Evolutionary conservation across 2,888 invertebrate species (phyloP), one percentile per base, ranked within the genome.

Genomic region (Noctua fimbriata): DNA sequence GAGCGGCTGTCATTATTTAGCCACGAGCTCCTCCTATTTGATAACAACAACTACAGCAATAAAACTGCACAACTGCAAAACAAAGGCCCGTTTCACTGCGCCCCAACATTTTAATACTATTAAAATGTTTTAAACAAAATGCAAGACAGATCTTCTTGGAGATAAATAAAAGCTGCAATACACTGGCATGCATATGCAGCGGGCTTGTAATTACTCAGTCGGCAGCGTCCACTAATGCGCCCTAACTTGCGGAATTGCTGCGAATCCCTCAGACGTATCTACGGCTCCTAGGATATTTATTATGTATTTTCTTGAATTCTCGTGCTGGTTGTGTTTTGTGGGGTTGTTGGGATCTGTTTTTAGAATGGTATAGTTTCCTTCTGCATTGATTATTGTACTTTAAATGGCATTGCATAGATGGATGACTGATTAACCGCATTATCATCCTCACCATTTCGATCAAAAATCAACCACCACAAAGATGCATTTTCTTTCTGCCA

Each of bases 171-270:
- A 55, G 55, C 60, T 47, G 83, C 41, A 83, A 73, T 83, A 73
- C 67, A 83, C 71, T 71, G 32, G 78, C 87, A 63, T 86, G 83
- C 83, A 85, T 87, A 88, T 86, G 88, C 87, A 87, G 79, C 52
- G 52, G 21, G 82, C 71, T 80, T 86, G 86, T 88, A 88, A 88
- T 87, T 87, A 87, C 87, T 87, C 75, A 86, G 83, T 86, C 80
- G 67, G 75, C 49, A 78, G 70, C 76, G 76, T 86, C 76, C 78
- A 73, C 78, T 83, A 88, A 86, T 86, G 87, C 76, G 70, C 70
- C n/a, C 79, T 87, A 83, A 83, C 87, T 88, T 71, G 83, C 69
- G 70, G 72, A 79, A 80, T 83, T 80, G 76, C 78, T 78, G 65
- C n/a, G 67, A 73, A 83, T 63, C 81, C 67, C 71, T 71, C 71